These are phyloP conservation scores for Trisateles emortualis DNA, from an alignment of 2,888 invertebrate genomes.

Conservation along the genomic window DNA sequence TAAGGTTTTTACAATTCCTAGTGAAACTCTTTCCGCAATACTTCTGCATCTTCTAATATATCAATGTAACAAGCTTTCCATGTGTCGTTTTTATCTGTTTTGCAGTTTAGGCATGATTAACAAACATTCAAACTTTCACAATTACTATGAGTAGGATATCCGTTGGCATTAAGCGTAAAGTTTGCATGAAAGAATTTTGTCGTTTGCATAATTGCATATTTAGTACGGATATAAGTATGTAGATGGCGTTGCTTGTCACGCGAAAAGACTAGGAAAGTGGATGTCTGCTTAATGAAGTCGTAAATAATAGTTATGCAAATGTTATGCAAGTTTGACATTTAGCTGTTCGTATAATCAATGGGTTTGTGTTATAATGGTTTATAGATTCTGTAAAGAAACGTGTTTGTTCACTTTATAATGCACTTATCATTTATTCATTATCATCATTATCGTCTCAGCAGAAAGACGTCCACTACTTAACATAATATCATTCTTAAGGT, in stretches of 20 bases:
- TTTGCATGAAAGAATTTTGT: constrained; percentile 28
- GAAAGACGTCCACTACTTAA: too few species aligned
- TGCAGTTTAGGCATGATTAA: neutral
- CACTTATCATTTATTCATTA: neutral
- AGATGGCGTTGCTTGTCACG: constrained; percentile 11
- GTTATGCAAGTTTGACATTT: neutral
- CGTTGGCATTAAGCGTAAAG: constrained; percentile 23
- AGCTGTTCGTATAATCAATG: neutral
- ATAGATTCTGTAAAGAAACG: too few species aligned
- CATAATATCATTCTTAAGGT: too few species aligned
- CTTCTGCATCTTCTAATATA: too few species aligned
- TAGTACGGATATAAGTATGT: constrained; percentile 5
- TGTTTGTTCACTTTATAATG: neutral
- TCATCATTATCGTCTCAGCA: too few species aligned
- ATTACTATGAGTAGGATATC: constrained; percentile 2
- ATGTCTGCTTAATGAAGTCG: neutral
- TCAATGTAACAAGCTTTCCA: too few species aligned
- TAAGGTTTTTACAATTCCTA: too few species aligned
- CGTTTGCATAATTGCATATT: constrained; percentile 12
- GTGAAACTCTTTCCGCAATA: too few species aligned
- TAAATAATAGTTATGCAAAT: constrained; percentile 1
- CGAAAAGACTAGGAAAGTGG: neutral
- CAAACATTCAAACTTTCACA: neutral
- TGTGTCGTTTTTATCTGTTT: too few species aligned
- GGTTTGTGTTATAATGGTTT: neutral